These are phyloP conservation scores for Rallus crepitans DNA, from an alignment of 2,797 vertebrate species.

Conservation along the genomic window DNA sequence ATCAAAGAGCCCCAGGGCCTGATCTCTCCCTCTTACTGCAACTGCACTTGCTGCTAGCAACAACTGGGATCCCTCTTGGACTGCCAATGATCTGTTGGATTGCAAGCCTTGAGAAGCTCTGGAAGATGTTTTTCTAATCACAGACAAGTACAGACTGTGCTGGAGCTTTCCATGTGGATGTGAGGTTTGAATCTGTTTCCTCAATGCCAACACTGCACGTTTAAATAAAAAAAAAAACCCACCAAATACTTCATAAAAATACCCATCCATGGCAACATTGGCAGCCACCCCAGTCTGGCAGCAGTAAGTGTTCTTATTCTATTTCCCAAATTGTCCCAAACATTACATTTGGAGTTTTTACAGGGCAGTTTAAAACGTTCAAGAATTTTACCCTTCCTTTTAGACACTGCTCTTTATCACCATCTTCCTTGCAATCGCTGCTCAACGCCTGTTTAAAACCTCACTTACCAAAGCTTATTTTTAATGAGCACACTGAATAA, in stretches of 20 bases:
- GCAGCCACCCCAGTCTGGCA: background rate
- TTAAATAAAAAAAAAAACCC: background rate
- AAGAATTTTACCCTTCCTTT: background rate
- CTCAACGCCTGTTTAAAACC: constrained; percentile 35
- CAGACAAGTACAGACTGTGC: background rate
- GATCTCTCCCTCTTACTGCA: background rate
- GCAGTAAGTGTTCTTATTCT: background rate
- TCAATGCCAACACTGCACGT: background rate
- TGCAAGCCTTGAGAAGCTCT: background rate
- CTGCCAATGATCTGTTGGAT: background rate
- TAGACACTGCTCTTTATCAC: constrained; percentile 24
- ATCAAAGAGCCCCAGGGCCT: background rate
- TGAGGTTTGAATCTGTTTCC: background rate
- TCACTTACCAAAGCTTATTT: constrained; percentile 65
- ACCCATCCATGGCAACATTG: background rate
- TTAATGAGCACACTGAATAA: constrained; percentile 65
- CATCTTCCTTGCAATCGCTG: constrained; percentile 30
- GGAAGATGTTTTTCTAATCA: background rate
- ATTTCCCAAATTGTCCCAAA: background rate
- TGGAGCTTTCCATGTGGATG: background rate
- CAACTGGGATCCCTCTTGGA: background rate
- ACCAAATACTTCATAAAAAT: background rate
- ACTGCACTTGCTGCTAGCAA: background rate
- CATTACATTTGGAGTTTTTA: background rate
- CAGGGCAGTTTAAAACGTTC: background rate